A percentile compares a stretch with the other conserved stretches of the same genome.
phyloP scores from a whole-genome alignment of 2,113 vertebrate species.

The Aphelocoma coerulescens region DNA sequence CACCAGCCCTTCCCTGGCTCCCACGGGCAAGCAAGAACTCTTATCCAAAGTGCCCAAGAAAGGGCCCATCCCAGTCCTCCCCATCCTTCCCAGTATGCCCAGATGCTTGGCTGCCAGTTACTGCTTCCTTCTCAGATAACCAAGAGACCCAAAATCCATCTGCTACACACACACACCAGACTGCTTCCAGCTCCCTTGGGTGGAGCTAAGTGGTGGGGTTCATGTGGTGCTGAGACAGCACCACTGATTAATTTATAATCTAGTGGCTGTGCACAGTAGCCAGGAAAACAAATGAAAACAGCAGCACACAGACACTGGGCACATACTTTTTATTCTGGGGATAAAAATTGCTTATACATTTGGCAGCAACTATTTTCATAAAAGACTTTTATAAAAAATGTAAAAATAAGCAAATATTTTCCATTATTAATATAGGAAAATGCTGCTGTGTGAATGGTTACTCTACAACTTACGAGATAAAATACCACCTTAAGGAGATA shows the following conservation, averaged over 20 bases:
- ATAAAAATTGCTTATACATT: slow-evolving; percentile 67
- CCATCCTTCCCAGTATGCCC: background rate
- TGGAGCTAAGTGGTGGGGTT: background rate
- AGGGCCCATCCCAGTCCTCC: background rate
- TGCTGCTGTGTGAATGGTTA: slow-evolving; percentile 62
- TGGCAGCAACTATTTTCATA: slow-evolving; percentile 67
- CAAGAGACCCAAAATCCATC: background rate
- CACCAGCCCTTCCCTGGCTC: background rate
- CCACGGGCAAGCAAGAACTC: background rate
- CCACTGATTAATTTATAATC: rapidly evolving
- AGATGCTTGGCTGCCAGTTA: background rate
- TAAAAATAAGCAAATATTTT: slow-evolving; percentile 71
- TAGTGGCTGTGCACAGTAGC: rapidly evolving
- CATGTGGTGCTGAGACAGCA: background rate
- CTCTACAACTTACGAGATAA: slow-evolving; percentile 56
- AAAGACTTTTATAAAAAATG: slow-evolving; percentile 67
- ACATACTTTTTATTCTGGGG: slow-evolving; percentile 61
- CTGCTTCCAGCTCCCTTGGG: background rate
- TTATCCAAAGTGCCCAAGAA: background rate
- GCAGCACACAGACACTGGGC: background rate
- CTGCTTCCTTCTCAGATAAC: background rate
- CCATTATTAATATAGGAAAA: slow-evolving; percentile 66
- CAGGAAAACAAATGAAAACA: background rate
- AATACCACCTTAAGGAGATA: slow-evolving; percentile 64
- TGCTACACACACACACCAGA: background rate